phyloP scores from a whole-genome alignment of 2,888 invertebrate species.

The Cephonodes hylas region DNA sequence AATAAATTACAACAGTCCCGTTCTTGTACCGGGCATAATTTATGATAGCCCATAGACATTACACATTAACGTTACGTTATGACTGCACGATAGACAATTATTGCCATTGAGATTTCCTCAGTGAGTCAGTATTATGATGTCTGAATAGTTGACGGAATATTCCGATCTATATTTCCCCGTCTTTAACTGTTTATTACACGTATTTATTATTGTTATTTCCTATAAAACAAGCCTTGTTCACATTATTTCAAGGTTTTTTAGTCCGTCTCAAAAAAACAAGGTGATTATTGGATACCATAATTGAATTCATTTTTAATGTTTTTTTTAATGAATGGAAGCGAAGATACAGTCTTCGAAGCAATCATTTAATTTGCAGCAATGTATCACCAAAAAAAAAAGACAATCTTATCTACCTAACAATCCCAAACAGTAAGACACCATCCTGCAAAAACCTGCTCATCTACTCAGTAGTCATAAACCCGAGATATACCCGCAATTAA shows the following conservation, averaged over 20 bases:
- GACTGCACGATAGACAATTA: not conserved
- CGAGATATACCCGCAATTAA: not conserved
- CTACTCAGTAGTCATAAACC: no score
- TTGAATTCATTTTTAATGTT: no score
- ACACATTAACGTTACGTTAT: not conserved
- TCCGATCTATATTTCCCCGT: not conserved
- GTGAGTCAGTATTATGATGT: not conserved
- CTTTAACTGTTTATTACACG: not conserved
- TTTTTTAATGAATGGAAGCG: no score
- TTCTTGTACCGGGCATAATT: not conserved
- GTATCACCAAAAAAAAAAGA: no score
- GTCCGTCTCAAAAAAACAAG: no score
- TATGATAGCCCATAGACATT: not conserved
- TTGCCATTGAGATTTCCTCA: not conserved
- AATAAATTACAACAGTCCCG: not conserved
- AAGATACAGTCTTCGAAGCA: no score
- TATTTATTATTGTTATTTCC: not conserved
- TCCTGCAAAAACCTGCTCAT: no score
- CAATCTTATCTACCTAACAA: no score
- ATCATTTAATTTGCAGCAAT: no score
- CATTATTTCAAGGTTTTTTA: no score
- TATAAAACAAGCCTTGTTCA: not conserved
- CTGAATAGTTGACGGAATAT: not conserved
- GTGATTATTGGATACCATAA: no score
- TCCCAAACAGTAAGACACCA: no score